These are phyloP conservation scores for Eupithecia inturbata DNA, from an alignment of 2,888 invertebrate species.

Conservation along the genomic window DNA sequence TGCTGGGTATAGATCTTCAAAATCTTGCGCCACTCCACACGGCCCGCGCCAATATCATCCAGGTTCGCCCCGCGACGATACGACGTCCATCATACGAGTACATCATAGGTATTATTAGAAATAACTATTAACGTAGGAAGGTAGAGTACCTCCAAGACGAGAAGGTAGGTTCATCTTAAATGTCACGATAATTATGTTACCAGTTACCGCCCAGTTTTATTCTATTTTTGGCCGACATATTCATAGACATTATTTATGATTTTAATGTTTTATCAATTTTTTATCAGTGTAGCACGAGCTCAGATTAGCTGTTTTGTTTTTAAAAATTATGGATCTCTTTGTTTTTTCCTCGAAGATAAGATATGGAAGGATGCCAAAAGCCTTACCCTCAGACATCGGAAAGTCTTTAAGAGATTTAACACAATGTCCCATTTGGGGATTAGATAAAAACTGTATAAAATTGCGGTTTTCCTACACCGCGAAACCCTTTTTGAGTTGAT, in stretches of 20 bases:
- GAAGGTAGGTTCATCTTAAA: neutral
- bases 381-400: conserved; percentile 29
- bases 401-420: conserved; percentile 42
- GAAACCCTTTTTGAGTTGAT: conserved; percentile 65
- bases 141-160: neutral
- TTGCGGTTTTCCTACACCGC: conserved; percentile 66
- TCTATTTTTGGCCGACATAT: neutral
- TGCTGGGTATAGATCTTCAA: neutral
- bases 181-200: neutral
- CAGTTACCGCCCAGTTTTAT: neutral
- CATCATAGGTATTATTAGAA: no score
- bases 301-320: conserved; percentile 15
- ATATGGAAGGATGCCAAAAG: conserved; percentile 32
- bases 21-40: no score
- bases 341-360: conserved; percentile 18
- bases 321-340: conserved; percentile 25
- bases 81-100: no score
- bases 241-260: neutral
- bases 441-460: conserved; percentile 56
- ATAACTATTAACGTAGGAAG: neutral
- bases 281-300: conserved; percentile 6
- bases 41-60: no score
- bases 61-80: no score
- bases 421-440: conserved; percentile 58
- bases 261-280: no score